Conservation (phyloP, 2,797 vertebrate species). For the Xerus rutilus region DNA sequence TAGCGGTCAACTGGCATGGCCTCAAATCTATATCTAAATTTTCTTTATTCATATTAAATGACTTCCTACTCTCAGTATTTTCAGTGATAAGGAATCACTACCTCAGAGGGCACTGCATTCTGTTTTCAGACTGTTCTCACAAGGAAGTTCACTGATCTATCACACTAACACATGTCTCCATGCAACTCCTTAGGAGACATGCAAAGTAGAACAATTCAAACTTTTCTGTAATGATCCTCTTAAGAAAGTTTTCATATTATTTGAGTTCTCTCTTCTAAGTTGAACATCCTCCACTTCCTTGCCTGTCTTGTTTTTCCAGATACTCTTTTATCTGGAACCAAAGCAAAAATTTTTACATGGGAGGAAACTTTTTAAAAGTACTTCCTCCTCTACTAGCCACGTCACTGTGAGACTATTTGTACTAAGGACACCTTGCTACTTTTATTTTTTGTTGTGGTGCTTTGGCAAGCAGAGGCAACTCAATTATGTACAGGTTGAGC, state of each 20-base stretch:
- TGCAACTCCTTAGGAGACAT: slow-evolving; percentile 22
- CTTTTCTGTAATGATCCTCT: neutral
- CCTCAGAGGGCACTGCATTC: neutral
- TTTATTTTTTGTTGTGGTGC: neutral
- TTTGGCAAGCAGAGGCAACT: slow-evolving; percentile 18
- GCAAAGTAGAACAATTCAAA: neutral
- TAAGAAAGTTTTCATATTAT: slow-evolving; percentile 13
- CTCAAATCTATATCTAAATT: neutral
- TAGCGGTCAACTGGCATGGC: neutral
- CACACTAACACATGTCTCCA: neutral
- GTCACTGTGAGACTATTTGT: neutral
- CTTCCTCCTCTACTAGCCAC: slow-evolving; percentile 23
- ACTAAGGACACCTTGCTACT: neutral
- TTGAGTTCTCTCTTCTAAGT: slow-evolving; percentile 53
- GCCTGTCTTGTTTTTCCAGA: slow-evolving; percentile 56
- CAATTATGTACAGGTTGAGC: neutral
- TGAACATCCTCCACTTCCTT: slow-evolving; percentile 15
- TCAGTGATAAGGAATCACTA: neutral
- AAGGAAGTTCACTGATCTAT: neutral
- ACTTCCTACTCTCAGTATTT: neutral
- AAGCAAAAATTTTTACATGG: neutral
- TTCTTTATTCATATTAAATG: neutral
- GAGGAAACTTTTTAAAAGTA: neutral
- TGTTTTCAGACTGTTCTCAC: neutral
- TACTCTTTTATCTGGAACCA: slow-evolving; percentile 56